These are phyloP conservation scores for Calliphora vomitoria DNA, from an alignment of 2,888 invertebrate genomes.

Conservation along the genomic window DNA sequence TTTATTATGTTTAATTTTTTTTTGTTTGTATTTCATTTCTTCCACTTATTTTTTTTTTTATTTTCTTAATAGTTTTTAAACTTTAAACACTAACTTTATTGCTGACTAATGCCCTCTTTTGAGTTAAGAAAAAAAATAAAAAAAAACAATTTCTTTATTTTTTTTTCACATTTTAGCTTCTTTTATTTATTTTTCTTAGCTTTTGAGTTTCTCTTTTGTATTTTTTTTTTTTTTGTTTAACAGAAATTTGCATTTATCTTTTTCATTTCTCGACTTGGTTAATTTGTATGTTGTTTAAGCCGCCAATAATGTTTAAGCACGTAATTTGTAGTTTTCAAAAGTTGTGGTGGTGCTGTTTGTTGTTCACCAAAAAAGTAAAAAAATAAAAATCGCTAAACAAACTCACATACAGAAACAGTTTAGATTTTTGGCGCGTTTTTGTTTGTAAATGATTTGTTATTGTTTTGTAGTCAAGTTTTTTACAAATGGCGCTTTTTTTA, in stretches of 20 bases:
- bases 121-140: constrained; percentile 46
- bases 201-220: constrained; percentile 63
- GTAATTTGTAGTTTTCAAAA: constrained; percentile 40
- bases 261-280: constrained; percentile 44
- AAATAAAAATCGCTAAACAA: constrained; percentile 28
- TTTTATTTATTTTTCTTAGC: constrained; percentile 48
- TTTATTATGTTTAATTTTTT: constrained; percentile 49
- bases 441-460: constrained; percentile 13
- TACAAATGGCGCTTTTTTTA: constrained; percentile 26
- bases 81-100: constrained; percentile 37
- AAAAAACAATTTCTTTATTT: constrained; percentile 35
- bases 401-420: constrained; percentile 1
- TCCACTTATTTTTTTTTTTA: not conserved
- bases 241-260: constrained; percentile 59
- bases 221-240: not conserved
- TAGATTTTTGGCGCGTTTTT: constrained; percentile 56
- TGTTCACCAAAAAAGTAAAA: not conserved
- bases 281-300: constrained; percentile 64
- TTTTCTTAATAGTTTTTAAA: constrained; percentile 39
- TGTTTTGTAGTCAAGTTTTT: not conserved
- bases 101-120: constrained; percentile 69
- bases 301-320: constrained; percentile 65
- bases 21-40: constrained; percentile 11
- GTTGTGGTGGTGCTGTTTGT: constrained; percentile 24
- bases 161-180: constrained; percentile 8